phyloP scores from a whole-genome alignment of 1,140 invertebrate species.

The Zaprionus gabonicus region DNA sequence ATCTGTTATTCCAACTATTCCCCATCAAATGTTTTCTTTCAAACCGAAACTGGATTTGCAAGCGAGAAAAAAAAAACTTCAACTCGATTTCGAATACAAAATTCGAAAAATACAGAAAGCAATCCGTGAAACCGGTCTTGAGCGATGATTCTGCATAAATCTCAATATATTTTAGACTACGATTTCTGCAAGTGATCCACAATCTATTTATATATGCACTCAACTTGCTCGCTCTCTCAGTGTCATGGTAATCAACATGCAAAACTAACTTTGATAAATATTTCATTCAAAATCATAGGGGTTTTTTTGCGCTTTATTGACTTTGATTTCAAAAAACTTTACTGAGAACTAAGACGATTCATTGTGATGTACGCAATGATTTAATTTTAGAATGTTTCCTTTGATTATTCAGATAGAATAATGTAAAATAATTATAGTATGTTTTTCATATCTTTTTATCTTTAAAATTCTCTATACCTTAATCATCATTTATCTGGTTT shows the following conservation, averaged over 20 bases:
- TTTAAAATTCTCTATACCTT: neutral
- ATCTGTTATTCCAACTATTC: constrained; percentile 31
- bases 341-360: too few species aligned
- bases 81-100: neutral
- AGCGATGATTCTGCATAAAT: constrained; percentile 49
- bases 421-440: neutral
- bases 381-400: neutral
- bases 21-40: constrained; percentile 35
- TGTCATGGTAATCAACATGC: constrained; percentile 20
- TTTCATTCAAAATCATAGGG: neutral
- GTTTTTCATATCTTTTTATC: too few species aligned
- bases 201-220: constrained; percentile 29
- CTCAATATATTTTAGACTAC: constrained; percentile 39
- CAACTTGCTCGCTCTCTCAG: constrained; percentile 14
- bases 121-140: constrained; percentile 61
- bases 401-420: neutral
- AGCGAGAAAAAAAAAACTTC: neutral
- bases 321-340: neutral
- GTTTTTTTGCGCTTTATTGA: neutral
- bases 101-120: constrained; percentile 11
- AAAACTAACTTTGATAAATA: constrained; percentile 1
- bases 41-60: constrained; percentile 39
- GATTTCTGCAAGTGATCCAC: constrained; percentile 38
- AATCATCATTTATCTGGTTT: neutral
- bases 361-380: neutral